Percentiles rank a stretch among this genome's conserved stretches.
Evolutionary conservation across 2,888 invertebrate species (phyloP).

Genomic region (Aporophyla lueneburgensis): DNA sequence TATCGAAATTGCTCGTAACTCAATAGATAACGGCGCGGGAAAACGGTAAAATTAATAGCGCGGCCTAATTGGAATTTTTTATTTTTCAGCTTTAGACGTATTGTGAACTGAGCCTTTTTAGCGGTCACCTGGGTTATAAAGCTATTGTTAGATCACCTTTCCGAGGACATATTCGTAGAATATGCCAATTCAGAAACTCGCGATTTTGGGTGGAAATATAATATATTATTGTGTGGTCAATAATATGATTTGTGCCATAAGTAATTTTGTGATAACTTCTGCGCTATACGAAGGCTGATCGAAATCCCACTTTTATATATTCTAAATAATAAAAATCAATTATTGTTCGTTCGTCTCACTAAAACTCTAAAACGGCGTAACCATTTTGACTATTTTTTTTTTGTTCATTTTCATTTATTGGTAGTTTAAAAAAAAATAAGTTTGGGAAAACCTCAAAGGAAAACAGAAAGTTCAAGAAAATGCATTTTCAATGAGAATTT

Average conservation of each 20-base stretch:
- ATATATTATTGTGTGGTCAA: not conserved
- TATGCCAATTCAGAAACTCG: not conserved
- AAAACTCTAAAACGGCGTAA: too few species aligned
- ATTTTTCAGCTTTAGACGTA: conserved; percentile 19
- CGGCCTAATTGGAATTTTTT: conserved; percentile 55
- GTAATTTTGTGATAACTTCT: not conserved
- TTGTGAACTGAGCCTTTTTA: conserved; percentile 13
- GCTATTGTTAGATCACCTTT: not conserved
- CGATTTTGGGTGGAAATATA: not conserved
- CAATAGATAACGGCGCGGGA: conserved; percentile 67
- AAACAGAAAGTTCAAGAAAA: too few species aligned
- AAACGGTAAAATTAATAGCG: conserved; percentile 65
- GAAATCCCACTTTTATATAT: not conserved
- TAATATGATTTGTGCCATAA: not conserved
- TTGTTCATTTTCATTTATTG: too few species aligned
- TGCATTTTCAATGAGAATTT: too few species aligned
- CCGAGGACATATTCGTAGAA: not conserved
- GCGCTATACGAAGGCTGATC: not conserved
- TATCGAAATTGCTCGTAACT: conserved; percentile 71
- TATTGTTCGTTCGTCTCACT: too few species aligned
- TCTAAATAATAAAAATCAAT: too few species aligned
- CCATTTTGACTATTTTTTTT: too few species aligned
- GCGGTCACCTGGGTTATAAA: not conserved
- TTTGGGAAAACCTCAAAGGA: too few species aligned
- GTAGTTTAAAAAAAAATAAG: too few species aligned